Conservation (phyloP, 2,888 invertebrate genomes). For the Invenusta paracnida region DNA sequence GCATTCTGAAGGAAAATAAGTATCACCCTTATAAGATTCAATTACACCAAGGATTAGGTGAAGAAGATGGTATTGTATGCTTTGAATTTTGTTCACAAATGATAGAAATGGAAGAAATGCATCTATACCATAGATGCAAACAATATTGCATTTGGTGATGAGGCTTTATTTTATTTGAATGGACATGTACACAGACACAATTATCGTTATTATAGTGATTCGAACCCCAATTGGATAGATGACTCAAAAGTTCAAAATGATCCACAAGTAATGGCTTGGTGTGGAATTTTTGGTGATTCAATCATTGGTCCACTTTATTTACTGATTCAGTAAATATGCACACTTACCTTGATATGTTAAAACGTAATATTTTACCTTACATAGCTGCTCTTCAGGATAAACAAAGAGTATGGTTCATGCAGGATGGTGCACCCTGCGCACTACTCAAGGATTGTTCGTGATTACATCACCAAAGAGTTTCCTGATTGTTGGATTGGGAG, state of each 20-base stretch:
- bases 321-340: neutral
- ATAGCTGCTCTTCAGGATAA: slow-evolving; percentile 2
- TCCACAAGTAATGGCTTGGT: neutral
- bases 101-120: neutral
- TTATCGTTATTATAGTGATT: neutral
- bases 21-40: neutral
- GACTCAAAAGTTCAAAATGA: neutral
- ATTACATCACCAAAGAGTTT: neutral
- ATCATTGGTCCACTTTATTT: neutral
- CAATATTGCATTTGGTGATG: neutral
- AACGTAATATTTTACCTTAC: neutral
- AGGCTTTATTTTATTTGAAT: neutral
- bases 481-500: slow-evolving; percentile 1
- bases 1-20: neutral
- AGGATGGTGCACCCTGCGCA: slow-evolving; percentile 5
- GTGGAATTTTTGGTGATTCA: neutral
- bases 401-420: slow-evolving; percentile 2
- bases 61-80: neutral
- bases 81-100: neutral
- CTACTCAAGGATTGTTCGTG: neutral
- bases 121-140: neutral
- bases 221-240: neutral
- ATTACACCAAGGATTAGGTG: neutral
- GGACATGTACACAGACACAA: neutral
- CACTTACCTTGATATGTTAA: neutral